Evolutionary conservation across 1,140 invertebrate species (phyloP).

Genomic region (Tetranychus urticae): DNA sequence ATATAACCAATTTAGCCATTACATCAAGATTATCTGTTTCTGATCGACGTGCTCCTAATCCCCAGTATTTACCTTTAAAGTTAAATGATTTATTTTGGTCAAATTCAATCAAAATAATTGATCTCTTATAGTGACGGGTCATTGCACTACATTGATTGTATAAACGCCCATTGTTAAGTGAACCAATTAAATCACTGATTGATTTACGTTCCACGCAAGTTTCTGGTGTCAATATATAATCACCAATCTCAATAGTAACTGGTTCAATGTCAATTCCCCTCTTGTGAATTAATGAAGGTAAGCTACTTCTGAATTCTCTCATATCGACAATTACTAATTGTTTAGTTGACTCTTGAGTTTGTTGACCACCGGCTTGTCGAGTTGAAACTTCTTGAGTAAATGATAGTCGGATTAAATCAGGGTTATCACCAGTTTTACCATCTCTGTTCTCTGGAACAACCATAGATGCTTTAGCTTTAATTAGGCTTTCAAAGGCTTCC

Average conservation of each 20-base stretch:
- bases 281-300: constrained; percentile 78
- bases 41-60: background rate
- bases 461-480: constrained; percentile 43
- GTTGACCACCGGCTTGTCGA: constrained; percentile 13
- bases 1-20: constrained; percentile 30
- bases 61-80: constrained; percentile 10
- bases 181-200: constrained; percentile 87
- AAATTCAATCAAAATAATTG: constrained; percentile 88
- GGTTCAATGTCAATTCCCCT: constrained; percentile 81
- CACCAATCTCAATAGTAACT: constrained; percentile 67
- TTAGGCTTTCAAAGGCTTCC: constrained; percentile 73
- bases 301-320: constrained; percentile 87
- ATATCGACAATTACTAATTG: constrained; percentile 69
- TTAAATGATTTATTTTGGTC: constrained; percentile 71
- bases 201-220: constrained; percentile 93
- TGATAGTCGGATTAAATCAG: constrained; percentile 27
- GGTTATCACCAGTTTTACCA: constrained; percentile 47
- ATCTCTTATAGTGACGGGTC: constrained; percentile 59
- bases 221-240: constrained; percentile 90
- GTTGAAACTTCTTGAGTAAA: background rate
- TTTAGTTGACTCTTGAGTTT: background rate
- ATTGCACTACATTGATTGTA: constrained; percentile 83
- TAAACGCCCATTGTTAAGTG: constrained; percentile 72
- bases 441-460: constrained; percentile 19
- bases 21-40: constrained; percentile 6